These are phyloP conservation scores for Brachyopa scutellaris DNA, from an alignment of 2,888 invertebrate genomes.

Conservation along the genomic window DNA sequence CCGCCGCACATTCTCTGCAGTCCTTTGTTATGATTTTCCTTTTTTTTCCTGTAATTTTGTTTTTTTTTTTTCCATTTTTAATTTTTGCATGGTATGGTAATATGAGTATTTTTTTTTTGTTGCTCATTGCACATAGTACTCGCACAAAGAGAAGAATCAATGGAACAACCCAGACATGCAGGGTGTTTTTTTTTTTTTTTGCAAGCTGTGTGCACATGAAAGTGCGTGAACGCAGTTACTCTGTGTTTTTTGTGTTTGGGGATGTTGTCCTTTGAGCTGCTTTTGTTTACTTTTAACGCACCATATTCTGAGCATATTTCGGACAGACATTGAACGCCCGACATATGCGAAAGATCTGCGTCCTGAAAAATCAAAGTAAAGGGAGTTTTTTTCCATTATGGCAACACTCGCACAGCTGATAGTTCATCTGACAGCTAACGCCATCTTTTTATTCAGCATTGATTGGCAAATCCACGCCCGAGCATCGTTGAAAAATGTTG, in stretches of 20 bases:
- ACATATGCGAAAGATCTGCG: no score
- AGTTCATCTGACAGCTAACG: no score
- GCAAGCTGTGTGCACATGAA: not conserved
- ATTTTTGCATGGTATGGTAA: conserved; percentile 27
- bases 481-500: no score
- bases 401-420: no score
- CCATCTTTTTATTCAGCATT: no score
- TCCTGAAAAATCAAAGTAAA: no score
- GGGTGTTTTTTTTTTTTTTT: not conserved
- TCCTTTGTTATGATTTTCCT: conserved; percentile 44
- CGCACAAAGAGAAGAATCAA: not conserved
- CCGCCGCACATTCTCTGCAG: conserved; percentile 3
- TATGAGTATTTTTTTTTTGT: not conserved
- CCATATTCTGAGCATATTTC: no score
- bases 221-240: not conserved
- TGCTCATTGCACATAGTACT: not conserved
- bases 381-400: no score
- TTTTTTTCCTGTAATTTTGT: not conserved
- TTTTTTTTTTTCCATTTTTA: conserved; percentile 1
- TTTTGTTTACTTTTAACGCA: no score
- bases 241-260: not conserved
- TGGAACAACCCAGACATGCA: conserved; percentile 1
- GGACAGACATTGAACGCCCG: no score
- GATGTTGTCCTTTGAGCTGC: not conserved
- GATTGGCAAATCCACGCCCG: no score